phyloP scores from a whole-genome alignment of 2,797 vertebrate genomes.

The Coreius guichenoti region DNA sequence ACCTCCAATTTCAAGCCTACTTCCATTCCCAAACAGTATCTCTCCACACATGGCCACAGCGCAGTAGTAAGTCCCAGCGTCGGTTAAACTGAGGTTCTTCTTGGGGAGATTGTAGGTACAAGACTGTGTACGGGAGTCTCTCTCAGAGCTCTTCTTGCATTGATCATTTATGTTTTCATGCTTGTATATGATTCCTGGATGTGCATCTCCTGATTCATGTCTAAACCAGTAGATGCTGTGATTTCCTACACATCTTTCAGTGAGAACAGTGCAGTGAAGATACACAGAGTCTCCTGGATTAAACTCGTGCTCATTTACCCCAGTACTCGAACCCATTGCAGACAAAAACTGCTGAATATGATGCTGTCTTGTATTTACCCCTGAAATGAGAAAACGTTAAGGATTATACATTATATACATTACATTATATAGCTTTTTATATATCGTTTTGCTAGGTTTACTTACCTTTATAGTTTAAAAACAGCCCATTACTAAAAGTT shows the following conservation, averaged over 20 bases:
- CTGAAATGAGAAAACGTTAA: background rate
- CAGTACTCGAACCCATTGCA: background rate
- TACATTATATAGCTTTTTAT: background rate
- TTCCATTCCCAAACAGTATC: conserved; percentile 47
- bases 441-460: background rate
- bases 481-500: conserved; percentile 37
- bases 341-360: conserved; percentile 14
- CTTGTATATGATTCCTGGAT: conserved; percentile 50
- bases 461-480: conserved; percentile 47
- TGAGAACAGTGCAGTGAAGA: conserved; percentile 40
- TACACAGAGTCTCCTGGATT: conserved; percentile 40
- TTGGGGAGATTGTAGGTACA: conserved; percentile 47
- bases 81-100: conserved; percentile 23
- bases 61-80: conserved; percentile 45
- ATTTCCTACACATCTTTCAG: conserved; percentile 22
- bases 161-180: conserved; percentile 35
- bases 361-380: background rate
- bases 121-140: conserved; percentile 10
- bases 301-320: background rate
- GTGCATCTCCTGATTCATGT: conserved; percentile 36
- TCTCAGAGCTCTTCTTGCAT: conserved; percentile 27
- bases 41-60: conserved; percentile 49
- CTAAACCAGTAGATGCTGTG: conserved; percentile 52
- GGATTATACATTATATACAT: background rate
- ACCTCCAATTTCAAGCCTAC: conserved; percentile 36